Evolutionary conservation across 2,888 invertebrate species (phyloP).

Genomic region (Pseudolycoriella hygida): DNA sequence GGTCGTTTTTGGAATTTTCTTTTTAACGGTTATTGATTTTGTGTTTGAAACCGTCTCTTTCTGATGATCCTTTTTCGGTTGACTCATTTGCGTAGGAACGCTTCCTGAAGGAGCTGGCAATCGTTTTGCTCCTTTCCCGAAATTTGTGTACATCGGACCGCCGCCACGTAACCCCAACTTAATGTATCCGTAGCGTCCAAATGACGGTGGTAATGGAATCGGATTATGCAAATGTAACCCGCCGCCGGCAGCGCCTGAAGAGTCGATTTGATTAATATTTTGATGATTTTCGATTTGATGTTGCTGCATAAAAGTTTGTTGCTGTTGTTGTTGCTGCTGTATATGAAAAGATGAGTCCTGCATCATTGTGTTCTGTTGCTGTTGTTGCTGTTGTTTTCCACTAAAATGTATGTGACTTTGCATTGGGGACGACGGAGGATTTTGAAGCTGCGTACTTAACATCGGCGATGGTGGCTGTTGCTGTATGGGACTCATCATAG

Average conservation of each 20-base stretch:
- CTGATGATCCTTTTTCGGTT: constrained; percentile 23
- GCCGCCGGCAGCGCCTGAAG: constrained; percentile 27
- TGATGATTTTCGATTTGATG: constrained; percentile 1
- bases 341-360: constrained; percentile 29
- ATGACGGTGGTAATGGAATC: constrained; percentile 39
- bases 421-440: constrained; percentile 39
- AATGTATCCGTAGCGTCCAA: constrained; percentile 38
- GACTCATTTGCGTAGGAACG: constrained; percentile 14
- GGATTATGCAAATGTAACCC: constrained; percentile 37
- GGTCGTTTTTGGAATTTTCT: neutral
- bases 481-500: constrained; percentile 22
- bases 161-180: constrained; percentile 39
- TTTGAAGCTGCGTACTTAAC: constrained; percentile 26
- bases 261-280: neutral
- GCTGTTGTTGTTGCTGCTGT: constrained; percentile 14
- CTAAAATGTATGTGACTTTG: constrained; percentile 35
- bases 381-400: constrained; percentile 19
- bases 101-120: constrained; percentile 14
- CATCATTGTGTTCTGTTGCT: constrained; percentile 31
- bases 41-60: constrained; percentile 23
- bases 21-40: constrained; percentile 12
- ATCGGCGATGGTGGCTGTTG: constrained; percentile 27
- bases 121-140: constrained; percentile 26
- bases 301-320: constrained; percentile 1
- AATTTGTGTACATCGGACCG: constrained; percentile 42